Evolutionary conservation across 2,888 invertebrate species (phyloP).

Genomic region (Phyto melanocephala): DNA sequence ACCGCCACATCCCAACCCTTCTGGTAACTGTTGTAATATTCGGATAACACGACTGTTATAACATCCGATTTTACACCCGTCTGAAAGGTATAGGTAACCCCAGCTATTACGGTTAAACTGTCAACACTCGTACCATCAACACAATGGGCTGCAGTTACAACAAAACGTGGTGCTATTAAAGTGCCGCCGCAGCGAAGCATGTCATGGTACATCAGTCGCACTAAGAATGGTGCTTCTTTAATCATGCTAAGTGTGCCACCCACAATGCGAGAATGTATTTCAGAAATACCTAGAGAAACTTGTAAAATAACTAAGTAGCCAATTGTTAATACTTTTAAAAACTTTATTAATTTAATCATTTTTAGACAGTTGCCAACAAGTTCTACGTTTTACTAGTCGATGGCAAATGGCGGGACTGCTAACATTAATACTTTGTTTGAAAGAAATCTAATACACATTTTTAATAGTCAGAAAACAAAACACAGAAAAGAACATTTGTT

Average conservation of each 20-base stretch:
- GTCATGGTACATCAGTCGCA: slow-evolving; percentile 44
- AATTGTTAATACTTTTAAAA: background rate
- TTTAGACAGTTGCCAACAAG: too few relatives aligned
- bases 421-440: too few relatives aligned
- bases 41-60: background rate
- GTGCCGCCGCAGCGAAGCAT: slow-evolving; percentile 65
- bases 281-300: background rate
- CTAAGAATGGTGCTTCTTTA: slow-evolving; percentile 38
- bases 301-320: background rate
- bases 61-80: slow-evolving; percentile 8
- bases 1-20: slow-evolving; percentile 65
- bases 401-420: too few relatives aligned
- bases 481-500: too few relatives aligned
- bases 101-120: slow-evolving; percentile 43
- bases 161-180: slow-evolving; percentile 31
- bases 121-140: background rate
- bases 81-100: slow-evolving; percentile 28
- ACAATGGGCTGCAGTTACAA: slow-evolving; percentile 56
- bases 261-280: slow-evolving; percentile 43
- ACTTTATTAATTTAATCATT: background rate
- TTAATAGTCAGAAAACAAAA: too few relatives aligned
- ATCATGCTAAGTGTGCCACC: slow-evolving; percentile 40
- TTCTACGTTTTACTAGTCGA: too few relatives aligned
- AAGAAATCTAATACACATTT: too few relatives aligned
- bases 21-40: background rate